Conservation (phyloP, 1,140 invertebrate species). For the Portunus trituberculatus region DNA sequence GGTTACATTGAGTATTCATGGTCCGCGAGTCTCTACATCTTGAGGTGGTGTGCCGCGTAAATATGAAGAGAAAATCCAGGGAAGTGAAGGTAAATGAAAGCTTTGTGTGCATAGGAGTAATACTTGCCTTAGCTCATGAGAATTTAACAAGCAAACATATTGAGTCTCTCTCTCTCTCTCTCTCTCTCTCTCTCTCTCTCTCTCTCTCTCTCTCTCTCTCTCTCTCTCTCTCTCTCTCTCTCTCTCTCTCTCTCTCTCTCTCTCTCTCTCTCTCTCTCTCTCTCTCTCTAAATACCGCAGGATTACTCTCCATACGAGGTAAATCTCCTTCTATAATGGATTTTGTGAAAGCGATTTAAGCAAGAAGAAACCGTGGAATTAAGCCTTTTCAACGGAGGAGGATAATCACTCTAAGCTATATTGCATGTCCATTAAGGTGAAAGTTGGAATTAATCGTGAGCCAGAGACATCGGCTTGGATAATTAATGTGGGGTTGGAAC, state of each 20-base stretch:
- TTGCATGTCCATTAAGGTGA: slow-evolving; percentile 73
- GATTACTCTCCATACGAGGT: slow-evolving; percentile 45
- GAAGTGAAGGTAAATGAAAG: no score
- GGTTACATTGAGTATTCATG: no score
- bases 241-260: not conserved
- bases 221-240: slow-evolving; percentile 57
- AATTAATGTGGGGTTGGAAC: slow-evolving; percentile 62
- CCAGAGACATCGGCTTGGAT: slow-evolving; percentile 57
- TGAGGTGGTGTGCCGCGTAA: no score
- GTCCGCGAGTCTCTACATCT: no score
- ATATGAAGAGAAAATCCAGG: no score
- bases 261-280: not conserved
- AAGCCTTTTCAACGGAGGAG: slow-evolving; percentile 65
- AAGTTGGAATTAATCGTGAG: slow-evolving; percentile 68
- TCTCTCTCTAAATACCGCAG: slow-evolving; percentile 38
- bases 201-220: slow-evolving; percentile 53
- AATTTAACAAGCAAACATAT: no score
- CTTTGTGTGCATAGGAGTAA: no score
- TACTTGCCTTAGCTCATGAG: no score
- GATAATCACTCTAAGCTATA: slow-evolving; percentile 76
- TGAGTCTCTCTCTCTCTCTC: slow-evolving; percentile 66
- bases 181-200: slow-evolving; percentile 66
- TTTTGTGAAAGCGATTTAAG: slow-evolving; percentile 68
- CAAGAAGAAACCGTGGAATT: slow-evolving; percentile 71
- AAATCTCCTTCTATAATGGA: slow-evolving; percentile 56